Evolutionary conservation across 2,113 vertebrate species (phyloP), one percentile per base, ranked within the genome.

Genomic region (Hepsetus odoe): DNA sequence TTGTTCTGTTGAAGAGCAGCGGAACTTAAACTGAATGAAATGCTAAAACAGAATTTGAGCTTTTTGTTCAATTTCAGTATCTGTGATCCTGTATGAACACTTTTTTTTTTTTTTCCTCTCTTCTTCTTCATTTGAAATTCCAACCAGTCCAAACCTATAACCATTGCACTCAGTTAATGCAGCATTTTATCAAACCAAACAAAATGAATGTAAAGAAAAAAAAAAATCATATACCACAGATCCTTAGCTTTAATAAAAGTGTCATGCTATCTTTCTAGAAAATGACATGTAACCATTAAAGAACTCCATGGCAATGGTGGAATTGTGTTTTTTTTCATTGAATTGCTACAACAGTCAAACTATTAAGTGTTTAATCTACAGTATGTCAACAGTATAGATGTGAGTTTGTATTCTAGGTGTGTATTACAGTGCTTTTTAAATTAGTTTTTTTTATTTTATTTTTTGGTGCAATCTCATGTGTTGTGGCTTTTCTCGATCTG

Each of bases 221-320:
- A 92, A 93, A 92, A 94, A 92, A 67, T 94, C 93, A 94, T 90
- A 93, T 90, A 77, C 58, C 78, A 74, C 90, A 90, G 88, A 89
- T 88, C 86, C 90, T 89, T 93, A 93, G 94, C 94, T 96, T 94
- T 94, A 94, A 94, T 93, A 92, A 94, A 90, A 75, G 68, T 95
- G 93, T 95, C 95, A 94, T 94, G 91, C 90, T 87, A 88, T 90
- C 92, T 94, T 94, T 94, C 92, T 93, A 88, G 87, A 86, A 93
- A 95, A 93, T 89, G 88, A 92, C 95, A 92, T 95, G 91, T 95
- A 94, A 94, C 83, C 73, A 88, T 96, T 96, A 96, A 96, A 87
- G 94, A 90, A 91, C 93, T 94, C 93, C 84, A 77, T 95, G 93
- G 87, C 92, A 95, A 94, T 93, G 89, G 88, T 89, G 91, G 89